A percentile compares a stretch with the other conserved stretches of the same genome.
These are phyloP conservation scores for Mustela lutreola DNA, from an alignment of 2,113 vertebrate species.

Conservation along the genomic window DNA sequence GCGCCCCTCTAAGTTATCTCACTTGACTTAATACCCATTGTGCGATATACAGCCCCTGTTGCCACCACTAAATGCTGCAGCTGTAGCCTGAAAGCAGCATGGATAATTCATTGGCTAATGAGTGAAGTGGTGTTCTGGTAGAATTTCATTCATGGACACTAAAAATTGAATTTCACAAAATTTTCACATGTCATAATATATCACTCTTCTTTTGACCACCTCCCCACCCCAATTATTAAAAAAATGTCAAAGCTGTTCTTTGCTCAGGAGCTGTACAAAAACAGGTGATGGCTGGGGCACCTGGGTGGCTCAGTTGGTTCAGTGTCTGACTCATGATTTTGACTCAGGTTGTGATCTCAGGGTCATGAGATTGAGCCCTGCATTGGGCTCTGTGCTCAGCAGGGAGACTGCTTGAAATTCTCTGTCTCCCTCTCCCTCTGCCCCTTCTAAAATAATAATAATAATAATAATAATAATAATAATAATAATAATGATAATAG, in stretches of 20 bases:
- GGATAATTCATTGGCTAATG: neutral
- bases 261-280: neutral
- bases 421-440: neutral
- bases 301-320: neutral
- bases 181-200: neutral
- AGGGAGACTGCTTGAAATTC: neutral
- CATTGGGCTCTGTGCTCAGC: neutral
- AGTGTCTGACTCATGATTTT: neutral
- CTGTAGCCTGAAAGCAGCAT: neutral
- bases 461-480: neutral
- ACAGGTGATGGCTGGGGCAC: neutral
- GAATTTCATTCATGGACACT: neutral
- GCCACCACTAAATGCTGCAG: neutral
- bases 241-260: neutral
- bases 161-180: neutral
- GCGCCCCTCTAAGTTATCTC: neutral
- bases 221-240: neutral
- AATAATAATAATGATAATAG: neutral
- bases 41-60: accelerated
- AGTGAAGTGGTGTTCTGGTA: neutral
- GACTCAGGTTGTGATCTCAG: neutral
- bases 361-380: neutral
- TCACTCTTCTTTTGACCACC: neutral
- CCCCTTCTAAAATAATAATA: neutral
- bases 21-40: neutral